Conservation (phyloP, 2,797 vertebrate genomes). For the Acrossocheilus fasciatus region DNA sequence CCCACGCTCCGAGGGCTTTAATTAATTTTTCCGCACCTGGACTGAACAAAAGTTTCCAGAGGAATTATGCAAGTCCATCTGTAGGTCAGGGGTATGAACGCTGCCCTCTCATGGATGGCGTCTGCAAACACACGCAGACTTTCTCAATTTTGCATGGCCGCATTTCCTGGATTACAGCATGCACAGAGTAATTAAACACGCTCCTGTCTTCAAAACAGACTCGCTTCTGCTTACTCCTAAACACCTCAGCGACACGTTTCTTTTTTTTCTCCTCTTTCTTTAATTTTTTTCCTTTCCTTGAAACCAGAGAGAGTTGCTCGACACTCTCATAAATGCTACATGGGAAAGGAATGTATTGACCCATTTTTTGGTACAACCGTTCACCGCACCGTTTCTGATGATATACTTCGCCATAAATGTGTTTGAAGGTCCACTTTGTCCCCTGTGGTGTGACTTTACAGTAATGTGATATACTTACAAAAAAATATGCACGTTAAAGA, state of each 20-base stretch:
- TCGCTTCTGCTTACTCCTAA: conserved; percentile 9
- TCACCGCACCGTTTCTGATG: not conserved
- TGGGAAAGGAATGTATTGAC: conserved; percentile 48
- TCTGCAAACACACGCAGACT: not conserved
- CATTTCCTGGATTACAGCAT: conserved; percentile 12
- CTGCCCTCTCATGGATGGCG: conserved; percentile 68
- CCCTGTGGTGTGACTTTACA: not conserved
- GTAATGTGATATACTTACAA: not conserved
- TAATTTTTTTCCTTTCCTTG: not conserved
- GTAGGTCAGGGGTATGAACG: conserved; percentile 46
- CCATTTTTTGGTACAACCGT: conserved; percentile 11
- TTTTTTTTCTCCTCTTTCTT: not conserved
- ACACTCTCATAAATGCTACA: conserved; percentile 35
- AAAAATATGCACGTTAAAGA: not conserved
- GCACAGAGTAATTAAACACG: conserved; percentile 20
- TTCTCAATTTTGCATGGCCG: not conserved
- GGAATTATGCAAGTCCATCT: conserved; percentile 72
- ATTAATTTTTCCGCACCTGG: conserved; percentile 71
- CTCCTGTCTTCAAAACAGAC: conserved; percentile 7
- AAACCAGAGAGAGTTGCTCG: conserved; percentile 27
- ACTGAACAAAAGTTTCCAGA: conserved; percentile 74
- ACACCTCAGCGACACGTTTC: not conserved
- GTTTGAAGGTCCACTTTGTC: not conserved
- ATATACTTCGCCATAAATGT: not conserved
- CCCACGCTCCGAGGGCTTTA: conserved; percentile 53